A percentile compares a stretch with the other conserved stretches of the same genome.
Conservation (phyloP, 1,140 invertebrate genomes). For the Epicauta chinensis region DNA sequence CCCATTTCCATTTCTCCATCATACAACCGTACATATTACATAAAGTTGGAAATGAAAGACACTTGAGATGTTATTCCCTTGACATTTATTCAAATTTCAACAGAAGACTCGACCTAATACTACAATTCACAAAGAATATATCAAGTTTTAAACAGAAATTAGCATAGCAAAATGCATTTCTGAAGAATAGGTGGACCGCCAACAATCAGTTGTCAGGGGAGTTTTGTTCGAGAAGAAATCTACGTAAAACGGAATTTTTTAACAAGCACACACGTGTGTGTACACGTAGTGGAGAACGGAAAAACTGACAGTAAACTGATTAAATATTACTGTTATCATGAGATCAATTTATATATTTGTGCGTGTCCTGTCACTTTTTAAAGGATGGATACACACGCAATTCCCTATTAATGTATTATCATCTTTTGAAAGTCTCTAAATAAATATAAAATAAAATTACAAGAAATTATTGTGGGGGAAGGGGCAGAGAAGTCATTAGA, state of each 20-base stretch:
- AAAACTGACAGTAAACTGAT: no score
- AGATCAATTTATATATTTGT: neutral
- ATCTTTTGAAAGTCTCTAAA: no score
- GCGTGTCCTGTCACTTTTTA: neutral
- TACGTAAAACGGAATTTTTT: no score
- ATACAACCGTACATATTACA: conserved; percentile 8
- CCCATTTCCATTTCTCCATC: no score
- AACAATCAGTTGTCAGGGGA: conserved; percentile 12
- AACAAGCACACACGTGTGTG: no score
- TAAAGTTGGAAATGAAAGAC: conserved; percentile 15
- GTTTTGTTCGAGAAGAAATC: no score
- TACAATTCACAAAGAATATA: conserved; percentile 22
- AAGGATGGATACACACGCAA: neutral
- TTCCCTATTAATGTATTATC: neutral
- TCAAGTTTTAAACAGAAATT: conserved; percentile 23
- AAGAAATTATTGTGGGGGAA: no score
- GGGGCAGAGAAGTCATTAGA: no score
- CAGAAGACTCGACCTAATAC: conserved; percentile 14
- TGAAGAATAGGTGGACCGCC: conserved; percentile 10
- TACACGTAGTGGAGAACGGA: no score
- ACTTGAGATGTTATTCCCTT: conserved; percentile 16
- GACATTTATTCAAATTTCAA: conserved; percentile 17
- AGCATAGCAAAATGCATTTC: conserved; percentile 16
- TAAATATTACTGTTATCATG: neutral
- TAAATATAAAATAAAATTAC: no score